Evolutionary conservation across 2,888 invertebrate genomes (phyloP).

Genomic region (Drosophila kuntzei): DNA sequence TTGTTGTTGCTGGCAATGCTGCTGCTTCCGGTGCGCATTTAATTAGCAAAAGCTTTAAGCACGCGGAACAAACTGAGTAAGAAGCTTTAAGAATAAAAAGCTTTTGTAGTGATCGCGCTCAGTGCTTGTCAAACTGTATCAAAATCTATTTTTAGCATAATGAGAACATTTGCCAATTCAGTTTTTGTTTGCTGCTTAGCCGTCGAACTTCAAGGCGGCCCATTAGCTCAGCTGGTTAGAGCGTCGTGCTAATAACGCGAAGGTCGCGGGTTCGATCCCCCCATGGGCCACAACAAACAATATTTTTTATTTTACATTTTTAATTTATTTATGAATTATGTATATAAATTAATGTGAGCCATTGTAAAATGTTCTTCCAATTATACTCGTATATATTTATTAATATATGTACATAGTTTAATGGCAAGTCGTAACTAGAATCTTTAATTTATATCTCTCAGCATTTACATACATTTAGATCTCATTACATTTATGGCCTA

Average conservation of each 20-base stretch:
- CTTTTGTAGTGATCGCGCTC: constrained; percentile 31
- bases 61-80: neutral
- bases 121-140: constrained; percentile 14
- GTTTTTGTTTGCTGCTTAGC: constrained; percentile 10
- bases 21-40: constrained; percentile 47
- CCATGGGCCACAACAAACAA: constrained; percentile 19
- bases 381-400: neutral
- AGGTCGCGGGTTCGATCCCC: constrained; percentile 75
- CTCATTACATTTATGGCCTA: constrained; percentile 39
- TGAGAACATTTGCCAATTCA: neutral
- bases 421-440: constrained; percentile 5
- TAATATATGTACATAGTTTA: constrained; percentile 1
- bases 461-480: constrained; percentile 48
- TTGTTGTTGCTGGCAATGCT: constrained; percentile 38
- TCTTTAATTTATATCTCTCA: constrained; percentile 16
- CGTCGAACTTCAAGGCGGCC: constrained; percentile 64
- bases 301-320: neutral
- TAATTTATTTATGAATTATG: neutral
- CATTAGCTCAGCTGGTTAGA: constrained; percentile 86
- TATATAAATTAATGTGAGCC: neutral
- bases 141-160: constrained; percentile 22
- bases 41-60: constrained; percentile 35
- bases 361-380: no score
- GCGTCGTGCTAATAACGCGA: constrained; percentile 86
- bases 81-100: constrained; percentile 19